phyloP scores from a whole-genome alignment of 2,113 vertebrate genomes.

The Albula goreensis region DNA sequence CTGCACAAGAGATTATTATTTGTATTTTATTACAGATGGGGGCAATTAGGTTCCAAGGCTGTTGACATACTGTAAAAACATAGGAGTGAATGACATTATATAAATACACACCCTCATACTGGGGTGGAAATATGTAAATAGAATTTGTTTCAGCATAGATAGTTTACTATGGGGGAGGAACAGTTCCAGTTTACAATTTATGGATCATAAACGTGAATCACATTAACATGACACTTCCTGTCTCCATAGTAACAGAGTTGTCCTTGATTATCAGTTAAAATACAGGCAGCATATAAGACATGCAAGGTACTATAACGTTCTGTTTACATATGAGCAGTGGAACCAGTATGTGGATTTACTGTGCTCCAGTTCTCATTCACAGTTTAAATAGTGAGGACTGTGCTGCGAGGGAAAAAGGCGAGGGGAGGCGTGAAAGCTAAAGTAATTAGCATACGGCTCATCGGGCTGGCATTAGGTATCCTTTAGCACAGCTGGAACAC shows the following conservation, averaged over 20 bases:
- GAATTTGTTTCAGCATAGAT: background rate
- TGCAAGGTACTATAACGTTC: too few relatives aligned
- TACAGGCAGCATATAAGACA: background rate
- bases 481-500: background rate
- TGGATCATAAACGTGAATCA: background rate
- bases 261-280: background rate
- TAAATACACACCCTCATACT: background rate
- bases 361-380: background rate
- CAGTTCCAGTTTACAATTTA: background rate
- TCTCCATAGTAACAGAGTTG: conserved; percentile 6
- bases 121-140: background rate
- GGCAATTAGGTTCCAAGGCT: background rate
- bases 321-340: too few relatives aligned
- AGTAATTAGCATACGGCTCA: background rate
- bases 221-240: background rate
- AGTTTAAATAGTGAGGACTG: background rate
- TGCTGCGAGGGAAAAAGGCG: background rate
- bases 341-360: background rate
- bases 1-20: background rate
- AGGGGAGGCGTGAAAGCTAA: background rate
- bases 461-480: background rate
- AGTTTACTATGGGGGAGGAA: background rate
- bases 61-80: background rate
- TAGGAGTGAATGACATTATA: background rate
- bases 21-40: background rate